These are phyloP conservation scores for Diadumene lineata DNA, from an alignment of 92 coral and sea anemone genomes.

Conservation along the genomic window DNA sequence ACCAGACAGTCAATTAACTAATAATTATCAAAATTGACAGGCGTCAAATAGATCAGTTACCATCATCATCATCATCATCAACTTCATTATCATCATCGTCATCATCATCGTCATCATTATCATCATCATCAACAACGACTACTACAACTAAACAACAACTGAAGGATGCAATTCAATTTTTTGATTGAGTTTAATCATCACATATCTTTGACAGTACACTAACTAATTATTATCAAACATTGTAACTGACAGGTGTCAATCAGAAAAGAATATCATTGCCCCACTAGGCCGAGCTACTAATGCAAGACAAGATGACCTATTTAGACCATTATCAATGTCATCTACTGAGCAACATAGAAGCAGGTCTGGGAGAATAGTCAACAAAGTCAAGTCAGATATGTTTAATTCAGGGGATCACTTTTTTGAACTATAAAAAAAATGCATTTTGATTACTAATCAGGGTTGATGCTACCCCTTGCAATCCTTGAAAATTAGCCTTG, in stretches of 20 bases:
- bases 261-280: slow-evolving; percentile 54
- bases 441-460: not conserved
- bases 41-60: not conserved
- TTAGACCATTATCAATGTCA: slow-evolving; percentile 48
- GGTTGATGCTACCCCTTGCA: too few relatives aligned
- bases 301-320: slow-evolving; percentile 43
- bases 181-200: not conserved
- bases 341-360: slow-evolving; percentile 3
- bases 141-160: not conserved
- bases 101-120: not conserved
- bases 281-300: slow-evolving; percentile 31
- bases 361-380: slow-evolving; percentile 34
- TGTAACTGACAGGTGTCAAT: slow-evolving; percentile 41
- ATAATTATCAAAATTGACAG: not conserved
- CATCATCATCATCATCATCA: not conserved
- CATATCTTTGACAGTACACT: too few relatives aligned
- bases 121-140: not conserved
- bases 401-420: slow-evolving; percentile 61
- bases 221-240: not conserved
- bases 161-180: not conserved
- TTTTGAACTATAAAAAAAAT: slow-evolving; percentile 46
- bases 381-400: slow-evolving; percentile 32
- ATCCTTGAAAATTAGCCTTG: too few relatives aligned
- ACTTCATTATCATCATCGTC: not conserved
- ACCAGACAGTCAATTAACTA: too few relatives aligned